Base-by-base conservation (phyloP, 2,113 vertebrate genomes). In the Pachyramphus minor region DNA sequence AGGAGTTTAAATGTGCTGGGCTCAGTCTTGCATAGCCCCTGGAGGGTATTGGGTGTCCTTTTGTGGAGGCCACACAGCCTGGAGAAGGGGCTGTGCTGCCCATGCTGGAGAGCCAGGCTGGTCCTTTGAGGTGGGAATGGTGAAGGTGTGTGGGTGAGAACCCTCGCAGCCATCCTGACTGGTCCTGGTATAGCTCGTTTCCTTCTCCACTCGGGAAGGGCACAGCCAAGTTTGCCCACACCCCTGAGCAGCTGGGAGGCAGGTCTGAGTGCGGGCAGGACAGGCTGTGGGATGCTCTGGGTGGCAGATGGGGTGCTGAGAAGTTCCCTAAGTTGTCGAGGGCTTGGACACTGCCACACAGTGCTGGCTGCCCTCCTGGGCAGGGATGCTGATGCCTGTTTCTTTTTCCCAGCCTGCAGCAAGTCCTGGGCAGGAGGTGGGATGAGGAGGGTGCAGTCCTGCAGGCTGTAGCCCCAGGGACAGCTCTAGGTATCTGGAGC, bases 331-430 rank as follows among this genome's bases (percentile, higher is more conserved):
- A 8, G n/a, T 35, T 3, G 7, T 21, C 0, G 2, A n/a, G 72
- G 44, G 23, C 2, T 80, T 8, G 41, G 52, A 11, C 1, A 0
- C 6, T 33, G 68, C 55, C 31, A 0, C 1, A 2, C 0, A 2
- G 24, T 13, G 41, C 72, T 6, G 6, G 21, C n/a, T 72, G 44
- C 42, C 4, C 19, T 64, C 31, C 11, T 4, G 7, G 37, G 25
- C 58, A 9, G 44, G 49, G 59, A 1, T 62, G 35, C 24, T 56
- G 0, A 0, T 49, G 45, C 22, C 8, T 50, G 5, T 21, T 83
- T 9, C 27, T 35, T 33, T 47, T 31, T 21, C 25, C 3, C 41
- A 84, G 42, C 45, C 45, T 16, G 17, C 19, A 13, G 24, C 0
- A 0, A 7, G n/a, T 67, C 58, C 42, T 58, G 58, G 49, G 22